Evolutionary conservation across 2,113 vertebrate genomes (phyloP).

Genomic region (Mustelus asterias): DNA sequence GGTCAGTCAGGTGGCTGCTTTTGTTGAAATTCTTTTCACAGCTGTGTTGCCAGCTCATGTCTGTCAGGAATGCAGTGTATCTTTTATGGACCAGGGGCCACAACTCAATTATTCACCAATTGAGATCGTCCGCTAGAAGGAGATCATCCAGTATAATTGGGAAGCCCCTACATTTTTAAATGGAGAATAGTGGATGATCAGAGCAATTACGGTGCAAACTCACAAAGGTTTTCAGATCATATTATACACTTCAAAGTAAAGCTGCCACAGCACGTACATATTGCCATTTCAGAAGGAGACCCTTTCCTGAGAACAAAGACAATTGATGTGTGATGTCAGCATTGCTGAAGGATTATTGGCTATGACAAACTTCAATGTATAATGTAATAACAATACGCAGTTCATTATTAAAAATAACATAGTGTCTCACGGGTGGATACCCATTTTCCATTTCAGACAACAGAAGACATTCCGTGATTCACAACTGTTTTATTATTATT

Average conservation of each 20-base stretch:
- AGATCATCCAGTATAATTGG: background rate
- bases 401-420: background rate
- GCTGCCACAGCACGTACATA: background rate
- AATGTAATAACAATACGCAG: background rate
- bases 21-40: background rate
- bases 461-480: too few relatives aligned
- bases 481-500: too few relatives aligned
- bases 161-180: background rate
- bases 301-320: background rate
- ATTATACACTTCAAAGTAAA: background rate
- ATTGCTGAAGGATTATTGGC: background rate
- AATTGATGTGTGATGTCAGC: background rate
- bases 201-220: background rate
- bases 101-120: background rate
- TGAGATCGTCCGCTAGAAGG: background rate
- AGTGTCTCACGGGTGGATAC: too few relatives aligned
- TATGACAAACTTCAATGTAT: too few relatives aligned
- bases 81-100: background rate
- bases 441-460: too few relatives aligned
- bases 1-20: background rate
- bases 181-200: background rate
- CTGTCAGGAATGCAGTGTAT: background rate
- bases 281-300: background rate
- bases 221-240: background rate
- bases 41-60: background rate